Evolutionary conservation across 2,888 invertebrate species (phyloP).

Genomic region (Pachliopta kotzebuea): DNA sequence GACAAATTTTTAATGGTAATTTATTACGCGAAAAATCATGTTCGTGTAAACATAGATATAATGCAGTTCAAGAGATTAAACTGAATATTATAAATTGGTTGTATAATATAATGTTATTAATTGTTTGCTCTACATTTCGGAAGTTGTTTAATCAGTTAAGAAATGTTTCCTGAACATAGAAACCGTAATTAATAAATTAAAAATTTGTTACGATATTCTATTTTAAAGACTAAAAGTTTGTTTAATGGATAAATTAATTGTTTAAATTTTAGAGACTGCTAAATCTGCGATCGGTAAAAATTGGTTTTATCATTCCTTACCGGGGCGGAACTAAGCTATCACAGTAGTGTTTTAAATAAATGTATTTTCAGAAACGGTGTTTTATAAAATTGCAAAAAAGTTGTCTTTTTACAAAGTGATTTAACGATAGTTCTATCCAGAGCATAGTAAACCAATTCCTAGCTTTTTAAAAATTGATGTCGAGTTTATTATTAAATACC

Average conservation of each 20-base stretch:
- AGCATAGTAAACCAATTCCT: slow-evolving; percentile 12
- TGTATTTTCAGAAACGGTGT: slow-evolving; percentile 33
- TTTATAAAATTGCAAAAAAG: slow-evolving; percentile 23
- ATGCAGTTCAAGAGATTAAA: too few relatives aligned
- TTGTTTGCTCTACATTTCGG: background rate
- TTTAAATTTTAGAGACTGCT: slow-evolving; percentile 37
- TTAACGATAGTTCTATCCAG: slow-evolving; percentile 4
- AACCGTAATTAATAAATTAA: slow-evolving; percentile 2
- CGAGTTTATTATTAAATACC: slow-evolving; percentile 40
- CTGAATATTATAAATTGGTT: background rate
- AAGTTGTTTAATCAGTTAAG: background rate
- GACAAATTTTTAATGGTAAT: slow-evolving; percentile 27
- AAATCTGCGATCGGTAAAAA: slow-evolving; percentile 79
- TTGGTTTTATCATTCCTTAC: slow-evolving; percentile 84
- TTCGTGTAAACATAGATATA: too few relatives aligned
- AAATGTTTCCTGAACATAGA: background rate
- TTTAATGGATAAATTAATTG: slow-evolving; percentile 36
- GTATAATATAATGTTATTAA: too few relatives aligned
- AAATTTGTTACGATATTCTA: slow-evolving; percentile 43
- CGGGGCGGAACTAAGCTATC: slow-evolving; percentile 62
- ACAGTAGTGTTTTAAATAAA: slow-evolving; percentile 40
- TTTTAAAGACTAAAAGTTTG: slow-evolving; percentile 59
- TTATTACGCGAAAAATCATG: background rate
- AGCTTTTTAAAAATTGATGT: slow-evolving; percentile 11
- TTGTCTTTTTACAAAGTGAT: background rate